Evolutionary conservation across 2,113 vertebrate species (phyloP), one percentile per base, ranked within the genome.

Genomic region (Sebastes fasciatus): DNA sequence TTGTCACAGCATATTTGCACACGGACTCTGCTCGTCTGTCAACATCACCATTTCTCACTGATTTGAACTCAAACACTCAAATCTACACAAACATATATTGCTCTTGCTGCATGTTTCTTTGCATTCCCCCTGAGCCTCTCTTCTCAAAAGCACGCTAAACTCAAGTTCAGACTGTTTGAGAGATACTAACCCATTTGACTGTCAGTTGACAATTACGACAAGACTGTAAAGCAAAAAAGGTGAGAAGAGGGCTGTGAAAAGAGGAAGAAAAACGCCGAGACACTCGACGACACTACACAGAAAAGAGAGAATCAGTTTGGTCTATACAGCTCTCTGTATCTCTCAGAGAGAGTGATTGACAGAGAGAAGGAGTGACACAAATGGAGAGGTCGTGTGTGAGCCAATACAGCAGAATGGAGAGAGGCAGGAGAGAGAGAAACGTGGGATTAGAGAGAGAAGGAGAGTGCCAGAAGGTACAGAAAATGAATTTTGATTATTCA

Each of bases 401-500:
- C 66, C 46, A 23, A 49, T 40, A 43, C 42, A 62, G 14, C 52
- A 60, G 71, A 80, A 64, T 42, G 68, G 55, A 65, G 77, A 77
- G 61, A 77, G 61, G 26, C 52, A 62, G 17, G 48, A 77, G 80
- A 51, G 80, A 55, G 67, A 62, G 17, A 52, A 60, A 72, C 74
- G 49, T 81, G 82, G 61, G 74, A 72, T 73, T 80, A 52, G 65
- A 68, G 65, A 69, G 52, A 61, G 42, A 19, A 8, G 60, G 60
- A 67, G 51, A 75, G 79, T 51, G 81, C 80, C 66, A 60, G 61
- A 62, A 76, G 84, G 46, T 77, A 61, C 14, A 86, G 84, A 77
- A 74, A 79, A 82, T 72, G 11, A 69, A 34, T 73, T 87, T 72
- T 61, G 74, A 88, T 81, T 84, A 67, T 82, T 84, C 42, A 49